Evolutionary conservation across 1,140 invertebrate species (phyloP).

Genomic region (Procambarus virginalis): DNA sequence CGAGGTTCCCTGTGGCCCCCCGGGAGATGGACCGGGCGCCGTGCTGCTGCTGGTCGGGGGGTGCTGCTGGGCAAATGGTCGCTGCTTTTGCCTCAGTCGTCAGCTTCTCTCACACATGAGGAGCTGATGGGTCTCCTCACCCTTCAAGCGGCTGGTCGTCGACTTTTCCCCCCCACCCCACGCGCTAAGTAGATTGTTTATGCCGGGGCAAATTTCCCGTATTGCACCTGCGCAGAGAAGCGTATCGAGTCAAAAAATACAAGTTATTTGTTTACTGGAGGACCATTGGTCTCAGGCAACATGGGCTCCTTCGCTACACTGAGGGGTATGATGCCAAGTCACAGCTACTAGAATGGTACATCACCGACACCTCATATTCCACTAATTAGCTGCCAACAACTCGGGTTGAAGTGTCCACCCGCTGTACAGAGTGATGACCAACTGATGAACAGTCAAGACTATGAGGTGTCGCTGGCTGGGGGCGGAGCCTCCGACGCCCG

Average conservation of each 20-base stretch:
- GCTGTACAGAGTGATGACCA: conserved; percentile 67
- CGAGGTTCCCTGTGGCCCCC: neutral
- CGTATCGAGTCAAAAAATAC: conserved; percentile 45
- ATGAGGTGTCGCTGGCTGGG: conserved; percentile 54
- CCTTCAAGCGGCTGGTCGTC: conserved; percentile 4
- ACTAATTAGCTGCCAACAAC: conserved; percentile 67
- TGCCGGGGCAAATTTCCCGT: conserved; percentile 57
- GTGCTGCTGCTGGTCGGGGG: conserved; percentile 11
- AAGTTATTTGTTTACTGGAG: neutral
- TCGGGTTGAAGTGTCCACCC: conserved; percentile 65
- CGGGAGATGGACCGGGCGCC: neutral
- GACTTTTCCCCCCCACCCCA: conserved; percentile 3
- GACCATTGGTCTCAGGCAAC: conserved; percentile 9
- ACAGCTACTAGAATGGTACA: conserved; percentile 59
- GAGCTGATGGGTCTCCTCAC: conserved; percentile 16
- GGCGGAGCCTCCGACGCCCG: conserved; percentile 17
- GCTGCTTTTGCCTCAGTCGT: neutral
- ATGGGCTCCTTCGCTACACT: conserved; percentile 29
- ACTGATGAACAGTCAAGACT: conserved; percentile 66
- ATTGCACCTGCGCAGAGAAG: conserved; percentile 61
- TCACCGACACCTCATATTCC: conserved; percentile 67
- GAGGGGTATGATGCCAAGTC: conserved; percentile 30
- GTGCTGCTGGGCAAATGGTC: conserved; percentile 44
- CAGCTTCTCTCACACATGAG: conserved; percentile 4
- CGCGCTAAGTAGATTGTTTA: conserved; percentile 49